These are phyloP conservation scores for Philhelius pedissequus DNA, from an alignment of 2,888 invertebrate genomes.

Conservation along the genomic window DNA sequence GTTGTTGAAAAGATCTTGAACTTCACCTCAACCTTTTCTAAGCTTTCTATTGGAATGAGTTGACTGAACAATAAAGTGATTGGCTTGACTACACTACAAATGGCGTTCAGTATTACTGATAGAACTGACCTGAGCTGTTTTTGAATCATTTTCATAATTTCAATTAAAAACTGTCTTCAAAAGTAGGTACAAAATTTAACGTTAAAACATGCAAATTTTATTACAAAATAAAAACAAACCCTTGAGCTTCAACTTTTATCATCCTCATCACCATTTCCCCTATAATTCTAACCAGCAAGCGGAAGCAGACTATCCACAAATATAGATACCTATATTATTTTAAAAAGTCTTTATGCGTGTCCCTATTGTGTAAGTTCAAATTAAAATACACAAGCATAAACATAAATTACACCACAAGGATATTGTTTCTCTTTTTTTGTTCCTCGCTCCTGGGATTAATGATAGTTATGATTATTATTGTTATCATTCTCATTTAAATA, in stretches of 20 bases:
- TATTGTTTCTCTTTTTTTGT: too few species aligned
- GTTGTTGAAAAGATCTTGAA: too few species aligned
- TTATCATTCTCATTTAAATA: background rate
- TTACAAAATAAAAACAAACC: slow-evolving; percentile 21
- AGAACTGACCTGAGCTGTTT: too few species aligned
- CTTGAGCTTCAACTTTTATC: background rate
- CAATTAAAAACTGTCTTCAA: too few species aligned
- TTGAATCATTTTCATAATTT: too few species aligned
- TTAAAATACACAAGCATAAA: background rate
- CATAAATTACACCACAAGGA: slow-evolving; percentile 19
- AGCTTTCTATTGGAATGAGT: too few species aligned
- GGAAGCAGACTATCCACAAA: background rate
- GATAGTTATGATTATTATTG: background rate
- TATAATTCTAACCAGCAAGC: too few species aligned
- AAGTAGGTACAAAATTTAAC: too few species aligned
- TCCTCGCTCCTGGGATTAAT: slow-evolving; percentile 16
- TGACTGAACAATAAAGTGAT: too few species aligned
- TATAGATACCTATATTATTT: background rate
- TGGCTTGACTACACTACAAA: too few species aligned
- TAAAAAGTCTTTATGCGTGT: background rate
- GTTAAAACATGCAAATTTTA: slow-evolving; percentile 46
- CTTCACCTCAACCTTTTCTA: too few species aligned
- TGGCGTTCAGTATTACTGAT: too few species aligned
- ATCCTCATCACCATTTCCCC: background rate
- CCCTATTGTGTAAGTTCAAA: background rate